These are phyloP conservation scores for Trileptium ribeirensis DNA, from an alignment of 2,888 invertebrate species.

Conservation along the genomic window DNA sequence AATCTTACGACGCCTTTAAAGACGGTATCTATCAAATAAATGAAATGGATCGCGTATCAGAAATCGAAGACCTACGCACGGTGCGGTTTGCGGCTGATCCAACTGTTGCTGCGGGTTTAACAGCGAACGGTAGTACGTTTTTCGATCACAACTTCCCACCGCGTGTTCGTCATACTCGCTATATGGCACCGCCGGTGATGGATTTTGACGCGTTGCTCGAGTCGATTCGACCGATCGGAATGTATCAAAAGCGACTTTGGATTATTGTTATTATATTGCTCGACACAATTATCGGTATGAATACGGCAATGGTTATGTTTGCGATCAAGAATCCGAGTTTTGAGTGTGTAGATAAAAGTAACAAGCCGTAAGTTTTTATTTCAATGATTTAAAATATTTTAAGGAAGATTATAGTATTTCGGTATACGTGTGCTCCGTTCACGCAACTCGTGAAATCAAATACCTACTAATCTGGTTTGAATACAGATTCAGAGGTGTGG, in stretches of 20 bases:
- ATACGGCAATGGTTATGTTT: constrained; percentile 12
- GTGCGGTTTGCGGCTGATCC: background rate
- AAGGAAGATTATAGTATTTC: too few species aligned
- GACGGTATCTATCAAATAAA: too few species aligned
- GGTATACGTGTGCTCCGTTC: too few species aligned
- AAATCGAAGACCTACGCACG: background rate
- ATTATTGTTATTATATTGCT: background rate
- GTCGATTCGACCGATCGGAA: background rate
- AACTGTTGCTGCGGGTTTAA: background rate
- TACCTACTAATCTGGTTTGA: too few species aligned
- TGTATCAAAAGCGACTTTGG: constrained; percentile 14
- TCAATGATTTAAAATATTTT: too few species aligned
- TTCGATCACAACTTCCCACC: background rate
- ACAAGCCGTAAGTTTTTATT: too few species aligned
- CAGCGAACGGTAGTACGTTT: background rate
- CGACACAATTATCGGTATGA: constrained; percentile 16
- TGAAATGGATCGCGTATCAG: background rate
- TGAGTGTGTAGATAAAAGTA: background rate
- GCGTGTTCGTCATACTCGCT: background rate
- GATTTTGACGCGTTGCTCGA: constrained; percentile 9
- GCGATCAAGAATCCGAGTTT: background rate
- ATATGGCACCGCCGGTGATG: background rate
- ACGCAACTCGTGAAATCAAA: too few species aligned
- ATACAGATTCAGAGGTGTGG: too few species aligned
- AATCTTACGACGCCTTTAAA: too few species aligned